Evolutionary conservation across 2,888 invertebrate genomes (phyloP).

Genomic region (Nomada lathburiana): DNA sequence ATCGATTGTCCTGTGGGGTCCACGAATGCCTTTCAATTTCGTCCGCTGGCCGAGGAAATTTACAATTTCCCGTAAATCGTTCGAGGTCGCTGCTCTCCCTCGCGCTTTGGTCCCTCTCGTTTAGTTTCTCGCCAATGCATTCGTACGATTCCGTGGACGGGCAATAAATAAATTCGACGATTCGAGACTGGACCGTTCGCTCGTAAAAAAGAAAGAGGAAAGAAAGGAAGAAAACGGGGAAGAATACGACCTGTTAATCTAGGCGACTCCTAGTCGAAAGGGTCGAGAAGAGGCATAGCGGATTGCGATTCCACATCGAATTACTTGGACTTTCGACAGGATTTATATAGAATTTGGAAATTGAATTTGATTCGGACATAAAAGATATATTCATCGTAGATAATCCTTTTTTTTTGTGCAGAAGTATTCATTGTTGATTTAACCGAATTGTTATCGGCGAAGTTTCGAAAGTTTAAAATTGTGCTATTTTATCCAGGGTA

Average conservation of each 20-base stretch:
- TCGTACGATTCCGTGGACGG: conserved; percentile 6
- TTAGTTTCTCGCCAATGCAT: conserved; percentile 14
- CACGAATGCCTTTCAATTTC: conserved; percentile 68
- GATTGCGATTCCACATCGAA: conserved; percentile 22
- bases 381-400: not conserved
- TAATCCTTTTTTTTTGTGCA: not conserved
- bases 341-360: conserved; percentile 5
- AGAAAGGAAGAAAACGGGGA: not conserved
- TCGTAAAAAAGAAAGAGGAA: conserved; percentile 46
- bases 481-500: too few species aligned
- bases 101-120: conserved; percentile 12
- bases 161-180: conserved; percentile 34
- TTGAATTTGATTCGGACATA: not conserved
- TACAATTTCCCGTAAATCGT: conserved; percentile 74
- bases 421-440: too few species aligned
- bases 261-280: conserved; percentile 18
- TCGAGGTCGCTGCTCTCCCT: conserved; percentile 36
- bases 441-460: too few species aligned
- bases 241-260: conserved; percentile 34
- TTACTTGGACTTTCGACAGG: conserved; percentile 7
- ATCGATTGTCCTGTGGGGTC: conserved; percentile 59
- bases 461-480: too few species aligned
- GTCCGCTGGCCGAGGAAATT: conserved; percentile 72
- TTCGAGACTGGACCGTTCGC: conserved; percentile 33
- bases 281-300: conserved; percentile 5